Percentiles rank a stretch among this genome's conserved stretches.
Evolutionary conservation across 2,888 invertebrate species (phyloP).

Genomic region (Dasypogon diadema): DNA sequence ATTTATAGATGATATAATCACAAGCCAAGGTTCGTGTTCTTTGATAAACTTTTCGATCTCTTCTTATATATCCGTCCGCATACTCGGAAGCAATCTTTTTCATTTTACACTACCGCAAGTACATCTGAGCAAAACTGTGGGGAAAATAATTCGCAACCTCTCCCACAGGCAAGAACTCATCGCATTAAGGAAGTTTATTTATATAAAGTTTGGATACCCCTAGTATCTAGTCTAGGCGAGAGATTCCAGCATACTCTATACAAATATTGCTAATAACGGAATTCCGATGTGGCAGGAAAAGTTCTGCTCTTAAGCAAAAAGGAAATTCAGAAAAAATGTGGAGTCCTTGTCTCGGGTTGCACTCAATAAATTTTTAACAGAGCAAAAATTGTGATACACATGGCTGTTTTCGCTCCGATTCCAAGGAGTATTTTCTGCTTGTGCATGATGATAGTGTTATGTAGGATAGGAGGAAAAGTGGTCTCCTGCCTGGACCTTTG

Average conservation of each 20-base stretch:
- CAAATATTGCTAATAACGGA: background rate
- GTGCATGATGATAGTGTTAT: background rate
- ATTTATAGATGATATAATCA: no score
- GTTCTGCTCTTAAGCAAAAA: background rate
- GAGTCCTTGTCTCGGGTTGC: background rate
- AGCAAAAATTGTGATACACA: background rate
- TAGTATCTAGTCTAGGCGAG: background rate
- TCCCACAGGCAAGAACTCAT: background rate
- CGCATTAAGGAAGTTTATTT: slow-evolving; percentile 24
- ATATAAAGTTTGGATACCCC: background rate
- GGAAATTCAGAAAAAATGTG: background rate
- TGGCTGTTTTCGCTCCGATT: background rate
- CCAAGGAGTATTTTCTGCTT: background rate
- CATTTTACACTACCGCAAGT: background rate
- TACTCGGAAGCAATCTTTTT: background rate
- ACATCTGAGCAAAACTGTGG: slow-evolving; percentile 32
- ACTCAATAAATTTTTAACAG: slow-evolving; percentile 12
- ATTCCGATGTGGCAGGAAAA: background rate
- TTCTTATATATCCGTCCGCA: background rate
- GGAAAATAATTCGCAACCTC: slow-evolving; percentile 31
- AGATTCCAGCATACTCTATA: background rate
- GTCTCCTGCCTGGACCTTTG: background rate
- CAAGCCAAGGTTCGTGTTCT: no score
- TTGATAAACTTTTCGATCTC: no score
- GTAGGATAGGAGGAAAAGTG: no score